Evolutionary conservation across 2,113 vertebrate species (phyloP), one percentile per base, ranked within the genome.

Genomic region (Pelobates fuscus): DNA sequence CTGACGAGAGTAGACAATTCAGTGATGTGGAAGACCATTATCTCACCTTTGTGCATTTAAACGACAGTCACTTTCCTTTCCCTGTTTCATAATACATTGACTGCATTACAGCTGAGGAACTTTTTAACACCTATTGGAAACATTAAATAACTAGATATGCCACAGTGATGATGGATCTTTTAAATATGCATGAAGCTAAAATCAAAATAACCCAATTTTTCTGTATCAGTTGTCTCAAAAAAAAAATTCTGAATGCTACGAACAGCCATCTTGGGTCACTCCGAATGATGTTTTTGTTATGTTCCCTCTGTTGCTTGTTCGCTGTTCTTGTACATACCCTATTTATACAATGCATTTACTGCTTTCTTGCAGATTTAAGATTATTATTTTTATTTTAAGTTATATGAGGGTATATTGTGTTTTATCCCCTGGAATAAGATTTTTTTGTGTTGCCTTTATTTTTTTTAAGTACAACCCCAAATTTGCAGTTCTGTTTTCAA

Each of bases 1-100:
- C 83, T 96, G 89, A 97, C 84, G 43, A 23, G 81, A 79, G 82
- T 83, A 91, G 95, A 87, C 94, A 86, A 90, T 80, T 89, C 88
- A 93, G 91, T 89, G 90, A 89, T 82, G 89, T 84, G 86, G 89
- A 92, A 93, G 84, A 81, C 92, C 88, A 93, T 95, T 94, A 94
- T 93, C 93, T 92, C 90, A 94, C 90, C 94, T 92, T 91, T 88
- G 88, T 90, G 88, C 88, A 87, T 89, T 89, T 86, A 84, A 88
- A 86, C 91, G 88, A 82, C 79, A 84, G 89, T 88, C 89, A 83
- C 86, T 83, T 87, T 84, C 86, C 87, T 91, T 83, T 85, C 74
- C 84, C 83, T 89, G 67, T 79, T 90, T 91, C 82, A 87, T 90
- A 92, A 95, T 92, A 89, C 92, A 94, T 92, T 85, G 89, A 83